phyloP scores from a whole-genome alignment of 53 echinoderm and acorn worm genomes.

The Paracentrotus lividus region DNA sequence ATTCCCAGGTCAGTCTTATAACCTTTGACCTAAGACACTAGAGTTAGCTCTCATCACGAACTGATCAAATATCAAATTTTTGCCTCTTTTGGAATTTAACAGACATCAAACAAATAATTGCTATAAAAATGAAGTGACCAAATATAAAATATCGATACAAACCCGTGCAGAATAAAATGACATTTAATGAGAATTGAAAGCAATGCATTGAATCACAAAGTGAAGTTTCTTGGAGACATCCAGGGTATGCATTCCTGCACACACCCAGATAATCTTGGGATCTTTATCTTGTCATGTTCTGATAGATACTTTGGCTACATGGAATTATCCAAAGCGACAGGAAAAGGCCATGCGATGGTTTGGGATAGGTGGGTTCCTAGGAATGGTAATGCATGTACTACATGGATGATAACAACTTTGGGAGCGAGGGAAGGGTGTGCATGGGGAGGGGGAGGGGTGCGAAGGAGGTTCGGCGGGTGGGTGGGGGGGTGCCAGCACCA shows the following conservation, averaged over 20 bases:
- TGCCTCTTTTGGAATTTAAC: too few species aligned
- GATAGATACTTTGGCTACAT: neutral
- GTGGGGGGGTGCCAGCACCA: too few species aligned
- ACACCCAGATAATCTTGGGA: slow-evolving; percentile 23
- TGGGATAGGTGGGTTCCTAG: neutral
- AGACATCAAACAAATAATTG: too few species aligned
- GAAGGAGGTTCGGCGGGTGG: neutral
- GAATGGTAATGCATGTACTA: neutral
- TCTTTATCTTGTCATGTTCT: slow-evolving; percentile 54
- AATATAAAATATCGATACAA: too few species aligned
- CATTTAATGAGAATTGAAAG: neutral
- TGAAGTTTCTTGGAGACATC: slow-evolving; percentile 10
- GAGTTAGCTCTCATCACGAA: too few species aligned
- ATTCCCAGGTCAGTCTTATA: neutral
- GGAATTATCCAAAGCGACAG: slow-evolving; percentile 49
- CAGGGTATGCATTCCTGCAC: slow-evolving; percentile 56
- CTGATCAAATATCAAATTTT: too few species aligned
- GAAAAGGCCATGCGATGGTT: slow-evolving; percentile 1
- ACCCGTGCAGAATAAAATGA: neutral
- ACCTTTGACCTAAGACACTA: neutral
- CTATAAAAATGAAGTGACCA: too few species aligned
- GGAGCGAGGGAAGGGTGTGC: neutral
- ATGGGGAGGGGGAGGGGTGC: neutral
- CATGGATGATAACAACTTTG: neutral
- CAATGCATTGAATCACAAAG: too few species aligned